A percentile compares a stretch with the other conserved stretches of the same genome.
Conservation (phyloP, 1,140 invertebrate species). For the Lordiphosa mommai region DNA sequence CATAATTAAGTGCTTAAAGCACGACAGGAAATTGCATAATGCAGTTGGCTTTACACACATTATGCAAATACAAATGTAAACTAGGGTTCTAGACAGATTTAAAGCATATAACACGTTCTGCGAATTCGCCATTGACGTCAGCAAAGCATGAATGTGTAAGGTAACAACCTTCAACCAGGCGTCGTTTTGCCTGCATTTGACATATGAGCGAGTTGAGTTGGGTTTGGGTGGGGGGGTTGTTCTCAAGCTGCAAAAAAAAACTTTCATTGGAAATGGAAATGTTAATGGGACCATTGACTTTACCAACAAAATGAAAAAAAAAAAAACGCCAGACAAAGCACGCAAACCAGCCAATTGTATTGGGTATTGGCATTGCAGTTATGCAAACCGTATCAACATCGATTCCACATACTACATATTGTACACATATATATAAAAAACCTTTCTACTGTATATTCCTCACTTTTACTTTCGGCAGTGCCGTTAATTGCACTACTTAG, state of each 20-base stretch:
- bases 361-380: slow-evolving; percentile 11
- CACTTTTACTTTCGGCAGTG: slow-evolving; percentile 63
- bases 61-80: neutral
- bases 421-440: neutral
- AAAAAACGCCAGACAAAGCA: neutral
- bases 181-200: neutral
- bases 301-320: too few species aligned
- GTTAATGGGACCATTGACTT: neutral
- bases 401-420: neutral
- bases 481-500: slow-evolving; percentile 63
- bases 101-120: neutral
- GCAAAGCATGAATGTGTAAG: neutral
- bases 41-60: too few species aligned
- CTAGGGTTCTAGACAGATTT: neutral
- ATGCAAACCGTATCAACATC: slow-evolving; percentile 27
- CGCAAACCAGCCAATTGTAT: slow-evolving; percentile 19
- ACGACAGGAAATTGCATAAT: slow-evolving; percentile 41
- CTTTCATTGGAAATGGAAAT: neutral
- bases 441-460: slow-evolving; percentile 12
- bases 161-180: neutral
- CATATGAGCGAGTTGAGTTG: neutral
- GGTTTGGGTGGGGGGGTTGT: neutral
- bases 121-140: neutral
- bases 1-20: slow-evolving; percentile 46
- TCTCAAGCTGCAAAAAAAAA: too few species aligned